Base-by-base conservation (phyloP, 2,888 invertebrate genomes). In the Tetanocera ferruginea region DNA sequence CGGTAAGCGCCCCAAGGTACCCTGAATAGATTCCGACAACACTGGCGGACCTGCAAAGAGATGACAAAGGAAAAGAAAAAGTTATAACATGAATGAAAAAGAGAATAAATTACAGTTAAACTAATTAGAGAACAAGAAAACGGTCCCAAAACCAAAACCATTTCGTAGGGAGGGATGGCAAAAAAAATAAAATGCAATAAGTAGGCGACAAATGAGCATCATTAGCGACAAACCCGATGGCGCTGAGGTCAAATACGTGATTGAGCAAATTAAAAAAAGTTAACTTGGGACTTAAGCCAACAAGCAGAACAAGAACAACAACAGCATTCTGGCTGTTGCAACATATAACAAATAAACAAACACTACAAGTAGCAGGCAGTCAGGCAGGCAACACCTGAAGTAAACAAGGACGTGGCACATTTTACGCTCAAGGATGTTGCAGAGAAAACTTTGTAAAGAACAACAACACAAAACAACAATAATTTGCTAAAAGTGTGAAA, bases 21-120 rank as follows among this genome's bases (percentile, higher is more conserved):
- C 89, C 85, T 89, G 87, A 80, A 90, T 90, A 78, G 89, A 89
- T 84, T 90, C 90, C 11, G 89, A 87, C 66, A 89, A 81, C 37
- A 89, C 86, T 43, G 89, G 86, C 25, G 90, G 90, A 81, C 89
- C 90, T 90, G 84, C 31, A 70, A 60, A 78, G 49, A 71, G 62
- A 57, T 23, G 70, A 76, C 51, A 57, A 69, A 64, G 55, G 28
- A 77, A 17, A 49, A 52, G 43, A 64, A 25, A 73, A 79, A 72
- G 73, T 57, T 43, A 57, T 70, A 51, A 64, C 72, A 52, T 37
- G n/a, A 60, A 72, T 57, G 8, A 60, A 2, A 23, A 11, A 25
- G 9, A 17, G 43, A 23, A 25, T 19, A 19, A 66, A n/a, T n/a
- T 37, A 14, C 49, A 73, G 14, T n/a, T 49, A 67, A 55, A 76